These are phyloP conservation scores for Caiman crocodilus DNA, from an alignment of 2,797 vertebrate genomes.

Conservation along the genomic window DNA sequence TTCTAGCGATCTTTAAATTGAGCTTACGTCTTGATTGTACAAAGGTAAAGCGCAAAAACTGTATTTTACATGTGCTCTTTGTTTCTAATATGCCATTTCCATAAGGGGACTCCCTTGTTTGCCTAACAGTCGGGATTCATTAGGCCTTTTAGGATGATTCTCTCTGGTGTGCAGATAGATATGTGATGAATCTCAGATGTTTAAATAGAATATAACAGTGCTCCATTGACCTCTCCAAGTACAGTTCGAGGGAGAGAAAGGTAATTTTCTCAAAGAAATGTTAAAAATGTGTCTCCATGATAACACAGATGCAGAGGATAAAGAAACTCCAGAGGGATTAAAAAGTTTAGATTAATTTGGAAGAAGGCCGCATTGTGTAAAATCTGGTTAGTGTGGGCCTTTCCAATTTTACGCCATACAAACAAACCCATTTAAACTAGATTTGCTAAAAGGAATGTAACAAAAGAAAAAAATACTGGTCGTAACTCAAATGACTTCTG, in stretches of 20 bases:
- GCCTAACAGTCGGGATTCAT: constrained; percentile 63
- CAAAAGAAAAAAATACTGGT: constrained; percentile 6
- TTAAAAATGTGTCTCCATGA: constrained; percentile 73
- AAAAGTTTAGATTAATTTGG: constrained; percentile 76
- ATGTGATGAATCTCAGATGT: constrained; percentile 76
- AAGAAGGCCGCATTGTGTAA: constrained; percentile 67
- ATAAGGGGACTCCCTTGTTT: constrained; percentile 54
- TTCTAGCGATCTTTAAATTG: background rate
- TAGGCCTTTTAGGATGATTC: constrained; percentile 74
- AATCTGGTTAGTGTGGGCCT: constrained; percentile 61
- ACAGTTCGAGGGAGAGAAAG: constrained; percentile 60
- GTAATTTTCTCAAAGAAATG: constrained; percentile 76
- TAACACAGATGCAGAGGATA: constrained; percentile 74
- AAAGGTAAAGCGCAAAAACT: constrained; percentile 20
- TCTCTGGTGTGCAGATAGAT: constrained; percentile 73
- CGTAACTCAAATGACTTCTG: constrained; percentile 72
- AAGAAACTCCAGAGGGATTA: constrained; percentile 76
- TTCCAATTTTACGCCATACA: constrained; percentile 61
- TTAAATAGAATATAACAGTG: constrained; percentile 70
- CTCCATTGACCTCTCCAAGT: constrained; percentile 70
- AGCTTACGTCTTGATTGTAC: background rate
- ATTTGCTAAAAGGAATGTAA: constrained; percentile 61
- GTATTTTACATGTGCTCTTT: constrained; percentile 40
- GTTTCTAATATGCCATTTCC: constrained; percentile 32
- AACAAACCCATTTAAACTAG: constrained; percentile 67